Percentiles rank a stretch among this genome's conserved stretches.
phyloP scores from a whole-genome alignment of 2,888 invertebrate genomes.

The Globia sparganii region DNA sequence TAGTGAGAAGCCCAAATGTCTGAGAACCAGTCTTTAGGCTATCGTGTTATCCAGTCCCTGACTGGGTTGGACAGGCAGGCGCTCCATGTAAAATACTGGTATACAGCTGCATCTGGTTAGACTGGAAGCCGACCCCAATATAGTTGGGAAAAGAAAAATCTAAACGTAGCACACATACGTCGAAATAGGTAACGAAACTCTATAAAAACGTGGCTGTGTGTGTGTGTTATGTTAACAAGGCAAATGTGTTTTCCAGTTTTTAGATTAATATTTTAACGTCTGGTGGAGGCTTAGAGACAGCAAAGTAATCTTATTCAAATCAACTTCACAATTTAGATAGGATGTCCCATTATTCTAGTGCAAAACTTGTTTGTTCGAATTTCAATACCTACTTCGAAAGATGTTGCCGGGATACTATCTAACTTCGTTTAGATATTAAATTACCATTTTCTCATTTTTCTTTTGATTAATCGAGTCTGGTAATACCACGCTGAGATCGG shows the following conservation, averaged over 20 bases:
- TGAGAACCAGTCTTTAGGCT: too few species aligned
- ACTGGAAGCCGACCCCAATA: too few species aligned
- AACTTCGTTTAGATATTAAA: not conserved
- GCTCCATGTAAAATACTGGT: too few species aligned
- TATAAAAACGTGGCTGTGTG: conserved; percentile 7
- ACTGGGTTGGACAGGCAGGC: too few species aligned
- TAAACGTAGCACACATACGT: too few species aligned
- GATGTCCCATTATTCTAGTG: not conserved
- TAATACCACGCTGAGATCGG: too few species aligned
- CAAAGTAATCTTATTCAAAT: not conserved
- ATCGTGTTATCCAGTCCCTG: too few species aligned
- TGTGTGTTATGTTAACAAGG: conserved; percentile 56
- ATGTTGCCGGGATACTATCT: not conserved
- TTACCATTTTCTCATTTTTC: too few species aligned
- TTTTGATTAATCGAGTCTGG: too few species aligned
- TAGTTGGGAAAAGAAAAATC: too few species aligned
- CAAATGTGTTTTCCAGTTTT: conserved; percentile 79
- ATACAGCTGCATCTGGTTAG: too few species aligned
- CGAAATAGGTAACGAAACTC: conserved; percentile 20
- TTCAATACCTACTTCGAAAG: not conserved
- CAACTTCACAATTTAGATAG: not conserved
- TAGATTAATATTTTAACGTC: conserved; percentile 66
- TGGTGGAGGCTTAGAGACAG: conserved; percentile 10
- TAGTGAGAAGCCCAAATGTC: too few species aligned
- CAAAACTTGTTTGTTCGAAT: not conserved